Evolutionary conservation across 2,113 vertebrate species (phyloP).

Genomic region (Xiphias gladius): DNA sequence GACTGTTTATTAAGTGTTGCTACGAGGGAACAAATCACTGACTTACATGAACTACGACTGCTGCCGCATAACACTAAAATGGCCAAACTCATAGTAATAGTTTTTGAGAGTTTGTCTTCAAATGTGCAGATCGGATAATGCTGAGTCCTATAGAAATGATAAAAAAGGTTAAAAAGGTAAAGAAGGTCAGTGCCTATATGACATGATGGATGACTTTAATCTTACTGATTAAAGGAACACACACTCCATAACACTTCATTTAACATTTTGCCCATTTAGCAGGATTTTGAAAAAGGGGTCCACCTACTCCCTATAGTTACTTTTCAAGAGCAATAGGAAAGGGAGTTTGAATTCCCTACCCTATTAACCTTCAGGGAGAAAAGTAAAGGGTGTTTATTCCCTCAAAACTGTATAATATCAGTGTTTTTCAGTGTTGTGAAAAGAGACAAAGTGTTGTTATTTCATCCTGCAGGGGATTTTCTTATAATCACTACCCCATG

Average conservation of each 20-base stretch:
- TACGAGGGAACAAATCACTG: not conserved
- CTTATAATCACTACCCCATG: not conserved
- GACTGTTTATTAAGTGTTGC: no score
- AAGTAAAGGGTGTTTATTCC: not conserved
- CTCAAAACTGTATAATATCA: conserved; percentile 4
- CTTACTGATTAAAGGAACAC: conserved; percentile 70
- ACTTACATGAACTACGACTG: no score
- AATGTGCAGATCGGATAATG: conserved; percentile 14
- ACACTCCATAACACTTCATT: conserved; percentile 61
- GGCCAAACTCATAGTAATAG: not conserved
- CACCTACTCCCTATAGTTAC: not conserved
- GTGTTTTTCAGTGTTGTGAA: not conserved
- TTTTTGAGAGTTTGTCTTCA: not conserved
- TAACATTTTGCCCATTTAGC: conserved; percentile 52
- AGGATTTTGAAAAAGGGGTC: conserved; percentile 27
- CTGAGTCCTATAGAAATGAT: conserved; percentile 15
- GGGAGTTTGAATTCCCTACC: conserved; percentile 1
- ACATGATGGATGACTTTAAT: conserved; percentile 77
- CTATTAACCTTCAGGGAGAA: not conserved
- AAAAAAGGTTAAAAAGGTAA: conserved; percentile 51
- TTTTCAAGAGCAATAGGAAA: conserved; percentile 8
- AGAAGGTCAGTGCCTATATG: conserved; percentile 44
- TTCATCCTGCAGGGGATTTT: conserved; percentile 10
- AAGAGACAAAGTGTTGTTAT: conserved; percentile 11
- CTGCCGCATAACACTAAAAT: not conserved